These are phyloP conservation scores for Pseudorhiza aurosa DNA, from an alignment of 30 jellyfish, hydroid and myxozoan species.

Conservation along the genomic window DNA sequence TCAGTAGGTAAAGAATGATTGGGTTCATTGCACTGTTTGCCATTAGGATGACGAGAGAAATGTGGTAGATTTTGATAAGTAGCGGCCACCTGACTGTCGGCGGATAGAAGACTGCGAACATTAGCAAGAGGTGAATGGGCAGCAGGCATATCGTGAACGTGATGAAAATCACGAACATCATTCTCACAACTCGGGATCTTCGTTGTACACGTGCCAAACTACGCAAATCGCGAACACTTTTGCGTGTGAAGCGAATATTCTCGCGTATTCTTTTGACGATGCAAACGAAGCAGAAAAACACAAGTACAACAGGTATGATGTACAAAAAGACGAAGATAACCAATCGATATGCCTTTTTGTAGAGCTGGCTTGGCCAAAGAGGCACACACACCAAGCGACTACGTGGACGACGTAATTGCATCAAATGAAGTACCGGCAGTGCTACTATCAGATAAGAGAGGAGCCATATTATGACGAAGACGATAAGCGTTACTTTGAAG, in stretches of 20 bases:
- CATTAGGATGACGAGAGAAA: conserved; percentile 52
- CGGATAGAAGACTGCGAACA: conserved; percentile 38
- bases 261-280: conserved; percentile 51
- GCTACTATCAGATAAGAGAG: conserved; percentile 78
- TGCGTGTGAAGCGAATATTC: conserved; percentile 66
- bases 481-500: conserved; percentile 23
- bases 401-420: conserved; percentile 27
- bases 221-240: conserved; percentile 52
- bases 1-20: conserved; percentile 74
- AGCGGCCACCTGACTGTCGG: conserved; percentile 54
- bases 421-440: conserved; percentile 62
- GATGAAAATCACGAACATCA: conserved; percentile 86
- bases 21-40: conserved; percentile 94
- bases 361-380: conserved; percentile 46
- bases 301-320: conserved; percentile 72
- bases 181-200: conserved; percentile 67
- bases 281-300: conserved; percentile 61
- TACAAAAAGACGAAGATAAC: conserved; percentile 39
- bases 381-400: conserved; percentile 59
- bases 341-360: conserved; percentile 49
- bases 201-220: conserved; percentile 68
- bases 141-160: conserved; percentile 86
- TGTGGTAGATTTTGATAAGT: conserved; percentile 23
- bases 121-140: conserved; percentile 81
- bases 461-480: conserved; percentile 70